Evolutionary conservation across 2,797 vertebrate genomes (phyloP), one percentile per base, ranked within the genome.

Genomic region (Chelon labrosus): DNA sequence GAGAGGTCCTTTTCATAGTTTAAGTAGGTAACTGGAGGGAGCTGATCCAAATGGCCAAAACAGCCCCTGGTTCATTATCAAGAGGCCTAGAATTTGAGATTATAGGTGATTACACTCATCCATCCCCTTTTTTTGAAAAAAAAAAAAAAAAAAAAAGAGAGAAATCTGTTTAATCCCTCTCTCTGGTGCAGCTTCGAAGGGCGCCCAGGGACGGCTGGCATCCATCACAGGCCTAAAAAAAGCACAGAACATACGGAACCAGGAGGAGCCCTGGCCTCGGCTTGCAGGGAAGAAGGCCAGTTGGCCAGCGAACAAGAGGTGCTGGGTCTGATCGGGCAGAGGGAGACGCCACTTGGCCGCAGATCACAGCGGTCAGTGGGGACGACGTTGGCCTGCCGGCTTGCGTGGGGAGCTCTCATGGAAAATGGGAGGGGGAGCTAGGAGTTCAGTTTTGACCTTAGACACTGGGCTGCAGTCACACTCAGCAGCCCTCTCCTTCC

Each of bases 311-410:
- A 93, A 92, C 91, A 94, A 94, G 94, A 94, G 89, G 93, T 88
- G 86, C 92, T 84, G 88, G 89, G 90, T 93, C 90, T 93, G 93
- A 93, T 91, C 88, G 86, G 91, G 91, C 90, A 92, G 86, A 91
- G 91, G 91, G 91, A 93, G 91, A 92, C 78, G 88, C 86, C 82
- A 85, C 91, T 95, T 96, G 95, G 94, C 94, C 77, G 9, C 69
- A 93, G 94, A 95, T 95, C 95, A 95, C 91, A 95, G 93, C 80
- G 86, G 92, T 94, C 94, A 94, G 91, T 87, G 75, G 92, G 94
- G 94, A 95, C 91, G 76, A 80, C 71, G 69, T 84, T 94, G 93
- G 93, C 91, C 86, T 49, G 76, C 71, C 74, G 66, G 82, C 75
- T 76, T 80, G 88, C 77, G 71, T 76, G 79, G 89, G 88, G 91